Base-by-base conservation (phyloP, 1,140 invertebrate species). In the Globodera ellingtonae region DNA sequence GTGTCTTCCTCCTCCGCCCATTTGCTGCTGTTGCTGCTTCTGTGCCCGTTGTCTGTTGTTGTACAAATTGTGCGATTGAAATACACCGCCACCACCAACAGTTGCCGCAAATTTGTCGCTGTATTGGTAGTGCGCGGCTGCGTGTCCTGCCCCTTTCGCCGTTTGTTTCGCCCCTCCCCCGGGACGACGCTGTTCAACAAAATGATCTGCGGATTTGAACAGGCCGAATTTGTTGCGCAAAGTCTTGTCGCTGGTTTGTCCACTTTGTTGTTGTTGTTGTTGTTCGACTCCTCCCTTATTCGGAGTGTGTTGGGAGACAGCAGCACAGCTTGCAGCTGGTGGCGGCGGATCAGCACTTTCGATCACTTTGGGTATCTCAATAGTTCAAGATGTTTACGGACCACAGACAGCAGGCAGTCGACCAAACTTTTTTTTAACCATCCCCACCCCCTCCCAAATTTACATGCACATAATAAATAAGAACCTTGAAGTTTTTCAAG, bases 351-450 rank as follows among this genome's bases (percentile, higher is more conserved):
- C 24, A 5, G 24, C 62, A 35, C 24, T 21, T 67, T 77, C 75
- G 24, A 77, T 62, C 24, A 77, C 75, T 77, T 77, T 77, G 15
- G 75, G 75, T 46, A 77, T 77, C 75, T 77, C 46, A 77, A 77
- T 15, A 47, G 35, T 2, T 35, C 35, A 35, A 35, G 1, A 35
- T 2, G 35, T 35, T 35, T 24, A 24, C 24, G 24, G 24, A 24
- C 24, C 24, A 24, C 24, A 24, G 24, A 24, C 1, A 24, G 24
- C 35, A 35, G 35, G 2, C 35, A 35, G 1, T 3, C 35, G 35
- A 35, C 35, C 35, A 35, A 35, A 35, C 35, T 35, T 35, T 3
- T 35, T 35, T 35, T 35, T 35, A 35, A 35, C 35, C 35, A 35
- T 3, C 35, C 1, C 35, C 52, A 6, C 15, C 9, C 13, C 9